phyloP scores from a whole-genome alignment of 1,140 invertebrate species.

The Brachionus rotundiformis region DNA sequence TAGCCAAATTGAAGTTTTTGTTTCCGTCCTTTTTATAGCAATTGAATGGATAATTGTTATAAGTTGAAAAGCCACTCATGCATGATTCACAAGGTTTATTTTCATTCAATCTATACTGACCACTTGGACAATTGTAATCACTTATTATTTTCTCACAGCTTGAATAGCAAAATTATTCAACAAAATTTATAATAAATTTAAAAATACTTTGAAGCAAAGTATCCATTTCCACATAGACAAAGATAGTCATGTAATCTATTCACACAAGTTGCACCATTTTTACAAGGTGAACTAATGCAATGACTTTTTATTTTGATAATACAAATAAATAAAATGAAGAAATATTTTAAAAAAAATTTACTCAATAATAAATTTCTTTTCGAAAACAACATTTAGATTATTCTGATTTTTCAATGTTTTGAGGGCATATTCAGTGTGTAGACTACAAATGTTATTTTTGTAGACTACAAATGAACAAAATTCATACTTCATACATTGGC shows the following conservation, averaged over 20 bases:
- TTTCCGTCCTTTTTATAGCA: neutral
- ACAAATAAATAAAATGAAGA: too few species aligned
- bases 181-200: too few species aligned
- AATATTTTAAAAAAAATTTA: neutral
- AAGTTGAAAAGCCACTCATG: neutral
- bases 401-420: neutral
- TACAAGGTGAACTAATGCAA: neutral
- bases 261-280: neutral
- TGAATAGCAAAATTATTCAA: neutral
- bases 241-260: neutral
- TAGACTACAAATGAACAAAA: neutral
- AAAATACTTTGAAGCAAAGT: neutral
- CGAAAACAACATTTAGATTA: neutral
- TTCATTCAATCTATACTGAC: neutral
- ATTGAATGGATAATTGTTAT: neutral
- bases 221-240: neutral
- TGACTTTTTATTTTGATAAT: too few species aligned
- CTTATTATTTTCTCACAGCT: neutral
- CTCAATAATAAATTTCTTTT: neutral
- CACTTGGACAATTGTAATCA: neutral
- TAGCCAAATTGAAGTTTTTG: neutral
- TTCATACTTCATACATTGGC: too few species aligned
- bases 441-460: neutral
- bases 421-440: neutral
- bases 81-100: neutral